These are phyloP conservation scores for Belonocnema kinseyi DNA, from an alignment of 1,140 invertebrate species.

Conservation along the genomic window DNA sequence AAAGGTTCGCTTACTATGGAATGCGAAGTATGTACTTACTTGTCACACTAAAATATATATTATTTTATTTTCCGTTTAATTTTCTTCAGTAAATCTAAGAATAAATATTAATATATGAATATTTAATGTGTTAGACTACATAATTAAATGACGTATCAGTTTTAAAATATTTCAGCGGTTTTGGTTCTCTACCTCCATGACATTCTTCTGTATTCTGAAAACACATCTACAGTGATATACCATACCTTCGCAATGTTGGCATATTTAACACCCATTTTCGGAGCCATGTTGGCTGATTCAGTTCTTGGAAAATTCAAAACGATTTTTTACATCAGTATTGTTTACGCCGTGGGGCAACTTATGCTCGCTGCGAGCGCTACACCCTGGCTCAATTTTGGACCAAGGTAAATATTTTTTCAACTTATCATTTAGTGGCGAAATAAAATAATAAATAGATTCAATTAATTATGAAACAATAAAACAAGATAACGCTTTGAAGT, in stretches of 20 bases:
- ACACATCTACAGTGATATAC: conserved; percentile 86
- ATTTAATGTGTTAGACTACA: too few species aligned
- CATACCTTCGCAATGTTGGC: conserved; percentile 90
- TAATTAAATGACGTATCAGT: too few species aligned
- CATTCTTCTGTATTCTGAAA: conserved; percentile 80
- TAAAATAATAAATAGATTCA: background rate
- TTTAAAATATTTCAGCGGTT: conserved; percentile 81
- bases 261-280: conserved; percentile 91
- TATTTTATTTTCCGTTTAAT: background rate
- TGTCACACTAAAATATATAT: conserved; percentile 4
- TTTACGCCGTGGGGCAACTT: conserved; percentile 91
- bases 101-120: background rate
- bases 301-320: conserved; percentile 91
- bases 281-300: conserved; percentile 92
- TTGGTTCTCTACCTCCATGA: conserved; percentile 87
- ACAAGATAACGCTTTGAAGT: too few species aligned
- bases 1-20: conserved; percentile 97
- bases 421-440: background rate
- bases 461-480: background rate
- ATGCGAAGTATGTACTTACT: conserved; percentile 88
- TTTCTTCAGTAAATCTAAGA: background rate
- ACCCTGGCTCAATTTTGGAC: conserved; percentile 78
- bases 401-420: conserved; percentile 76
- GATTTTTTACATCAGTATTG: conserved; percentile 90
- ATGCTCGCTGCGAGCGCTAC: conserved; percentile 84